A percentile compares a stretch with the other conserved stretches of the same genome.
Evolutionary conservation across 2,888 invertebrate species (phyloP).

Genomic region (Drosophila kokeensis): DNA sequence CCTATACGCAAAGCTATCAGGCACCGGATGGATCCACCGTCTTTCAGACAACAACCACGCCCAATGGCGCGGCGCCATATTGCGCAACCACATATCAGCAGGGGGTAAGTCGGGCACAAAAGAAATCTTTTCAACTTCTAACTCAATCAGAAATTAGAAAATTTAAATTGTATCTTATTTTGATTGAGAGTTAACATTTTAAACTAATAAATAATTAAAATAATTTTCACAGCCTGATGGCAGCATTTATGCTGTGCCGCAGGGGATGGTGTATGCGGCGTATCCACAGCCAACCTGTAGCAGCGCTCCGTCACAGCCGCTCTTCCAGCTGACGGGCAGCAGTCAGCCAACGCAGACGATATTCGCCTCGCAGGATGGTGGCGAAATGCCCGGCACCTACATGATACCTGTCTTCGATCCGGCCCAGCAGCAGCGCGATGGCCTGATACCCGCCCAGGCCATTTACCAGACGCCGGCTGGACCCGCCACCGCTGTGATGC

Average conservation of each 20-base stretch:
- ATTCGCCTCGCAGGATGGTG: constrained; percentile 71
- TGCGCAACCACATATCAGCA: constrained; percentile 85
- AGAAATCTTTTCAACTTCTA: neutral
- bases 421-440: constrained; percentile 81
- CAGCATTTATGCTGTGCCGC: constrained; percentile 85
- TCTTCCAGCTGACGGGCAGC: constrained; percentile 70
- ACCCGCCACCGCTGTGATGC: constrained; percentile 80
- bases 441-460: constrained; percentile 82
- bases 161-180: neutral
- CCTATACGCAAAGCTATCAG: constrained; percentile 83
- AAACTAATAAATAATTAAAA: neutral
- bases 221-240: constrained; percentile 82
- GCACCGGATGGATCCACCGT: constrained; percentile 84
- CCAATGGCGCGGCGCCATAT: constrained; percentile 81
- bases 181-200: neutral
- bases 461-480: constrained; percentile 82
- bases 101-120: constrained; percentile 74
- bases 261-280: constrained; percentile 85
- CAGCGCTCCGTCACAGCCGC: constrained; percentile 60
- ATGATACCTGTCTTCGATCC: constrained; percentile 85
- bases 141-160: neutral
- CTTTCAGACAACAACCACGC: constrained; percentile 82
- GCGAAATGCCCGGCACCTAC: constrained; percentile 84
- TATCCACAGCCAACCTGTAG: constrained; percentile 82
- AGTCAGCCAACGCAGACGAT: constrained; percentile 66